Evolutionary conservation across 2,888 invertebrate genomes (phyloP).

Genomic region (Baronia brevicornis): DNA sequence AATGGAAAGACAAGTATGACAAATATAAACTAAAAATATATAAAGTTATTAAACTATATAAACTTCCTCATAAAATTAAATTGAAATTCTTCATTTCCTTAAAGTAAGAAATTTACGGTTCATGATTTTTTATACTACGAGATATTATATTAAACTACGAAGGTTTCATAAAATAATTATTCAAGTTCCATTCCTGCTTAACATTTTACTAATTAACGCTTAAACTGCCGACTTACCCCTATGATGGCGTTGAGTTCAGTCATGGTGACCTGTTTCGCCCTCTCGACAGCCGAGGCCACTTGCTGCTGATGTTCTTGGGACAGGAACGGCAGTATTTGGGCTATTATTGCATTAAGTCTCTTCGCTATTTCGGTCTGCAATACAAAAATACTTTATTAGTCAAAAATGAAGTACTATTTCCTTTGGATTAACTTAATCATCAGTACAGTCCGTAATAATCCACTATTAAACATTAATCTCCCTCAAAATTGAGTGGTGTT

Average conservation of each 20-base stretch:
- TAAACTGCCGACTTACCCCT: conserved; percentile 82
- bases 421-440: conserved; percentile 9
- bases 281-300: conserved; percentile 93
- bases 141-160: no score
- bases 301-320: conserved; percentile 94
- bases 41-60: no score
- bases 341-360: conserved; percentile 93
- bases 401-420: conserved; percentile 4
- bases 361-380: conserved; percentile 97
- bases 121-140: no score
- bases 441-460: not conserved
- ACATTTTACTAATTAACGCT: not conserved
- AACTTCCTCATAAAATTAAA: no score
- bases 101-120: no score
- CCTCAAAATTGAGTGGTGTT: no score
- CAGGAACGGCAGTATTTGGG: conserved; percentile 94
- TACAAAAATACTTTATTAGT: conserved; percentile 24
- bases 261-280: conserved; percentile 97
- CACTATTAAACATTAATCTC: no score
- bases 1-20: no score
- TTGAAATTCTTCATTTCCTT: no score
- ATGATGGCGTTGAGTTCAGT: conserved; percentile 95
- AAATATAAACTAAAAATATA: no score
- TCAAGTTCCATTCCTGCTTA: not conserved
- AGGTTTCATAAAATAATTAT: conserved; percentile 3